A percentile compares a stretch with the other conserved stretches of the same genome.
phyloP scores from a whole-genome alignment of 1,140 invertebrate genomes.

The Zaprionus tsacasi region DNA sequence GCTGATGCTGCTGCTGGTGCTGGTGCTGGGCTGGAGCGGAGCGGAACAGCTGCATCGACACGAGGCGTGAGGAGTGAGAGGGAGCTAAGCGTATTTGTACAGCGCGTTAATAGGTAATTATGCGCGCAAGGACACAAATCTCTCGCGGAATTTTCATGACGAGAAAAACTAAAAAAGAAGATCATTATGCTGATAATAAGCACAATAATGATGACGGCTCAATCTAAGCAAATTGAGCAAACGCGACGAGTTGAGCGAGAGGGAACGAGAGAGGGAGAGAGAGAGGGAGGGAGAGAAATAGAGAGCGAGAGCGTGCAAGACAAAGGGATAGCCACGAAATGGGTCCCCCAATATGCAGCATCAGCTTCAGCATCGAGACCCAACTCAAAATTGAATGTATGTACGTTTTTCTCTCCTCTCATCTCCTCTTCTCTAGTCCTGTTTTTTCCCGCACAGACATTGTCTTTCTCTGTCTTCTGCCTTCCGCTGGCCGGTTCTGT shows the following conservation, averaged over 20 bases:
- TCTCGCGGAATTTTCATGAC: conserved; percentile 24
- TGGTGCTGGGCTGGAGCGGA: too few species aligned
- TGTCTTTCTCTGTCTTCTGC: conserved; percentile 6
- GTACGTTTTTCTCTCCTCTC: conserved; percentile 50
- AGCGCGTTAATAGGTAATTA: conserved; percentile 37
- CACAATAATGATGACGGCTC: conserved; percentile 58
- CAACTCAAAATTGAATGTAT: conserved; percentile 61
- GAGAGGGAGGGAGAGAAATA: not conserved
- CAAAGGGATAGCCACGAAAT: conserved; percentile 1
- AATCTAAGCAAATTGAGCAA: conserved; percentile 50
- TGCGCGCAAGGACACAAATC: conserved; percentile 15
- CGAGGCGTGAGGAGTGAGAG: not conserved
- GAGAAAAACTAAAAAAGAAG: conserved; percentile 29
- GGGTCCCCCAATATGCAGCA: conserved; percentile 21
- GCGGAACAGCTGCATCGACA: not conserved
- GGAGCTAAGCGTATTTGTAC: conserved; percentile 32
- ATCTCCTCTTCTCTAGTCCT: not conserved
- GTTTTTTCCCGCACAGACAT: not conserved
- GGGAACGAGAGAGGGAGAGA: too few species aligned
- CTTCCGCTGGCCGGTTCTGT: conserved; percentile 1
- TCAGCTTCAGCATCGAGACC: conserved; percentile 12
- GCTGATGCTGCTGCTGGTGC: not conserved
- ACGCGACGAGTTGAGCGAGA: not conserved
- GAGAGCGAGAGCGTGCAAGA: not conserved
- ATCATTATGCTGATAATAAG: conserved; percentile 30